These are phyloP conservation scores for Cosmopolites sordidus DNA, from an alignment of 2,888 invertebrate genomes.

Conservation along the genomic window DNA sequence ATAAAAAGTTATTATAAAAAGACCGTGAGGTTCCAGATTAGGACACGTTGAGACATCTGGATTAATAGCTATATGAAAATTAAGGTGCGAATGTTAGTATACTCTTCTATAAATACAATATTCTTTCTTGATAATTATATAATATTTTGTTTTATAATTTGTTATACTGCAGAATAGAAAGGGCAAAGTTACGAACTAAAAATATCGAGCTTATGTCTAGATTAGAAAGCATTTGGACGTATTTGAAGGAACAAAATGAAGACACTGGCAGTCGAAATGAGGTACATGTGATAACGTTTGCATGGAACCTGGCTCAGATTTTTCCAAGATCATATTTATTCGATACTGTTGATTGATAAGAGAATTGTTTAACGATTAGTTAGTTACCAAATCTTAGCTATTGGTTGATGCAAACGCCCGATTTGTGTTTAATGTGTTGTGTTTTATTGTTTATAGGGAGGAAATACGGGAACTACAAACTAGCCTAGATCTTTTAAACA, in stretches of 20 bases:
- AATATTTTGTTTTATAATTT: constrained; percentile 20
- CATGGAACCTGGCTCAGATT: constrained; percentile 3
- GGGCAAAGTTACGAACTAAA: constrained; percentile 57
- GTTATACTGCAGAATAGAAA: constrained; percentile 54
- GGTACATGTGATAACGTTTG: constrained; percentile 34
- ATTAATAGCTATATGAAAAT: too few species aligned
- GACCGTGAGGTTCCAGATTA: too few species aligned
- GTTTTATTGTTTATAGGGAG: constrained; percentile 58
- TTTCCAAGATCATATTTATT: background rate
- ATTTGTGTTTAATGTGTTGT: constrained; percentile 33
- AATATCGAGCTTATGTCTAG: constrained; percentile 60
- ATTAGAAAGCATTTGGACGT: constrained; percentile 58
- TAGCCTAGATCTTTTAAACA: constrained; percentile 66
- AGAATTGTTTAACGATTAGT: too few species aligned
- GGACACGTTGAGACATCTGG: too few species aligned
- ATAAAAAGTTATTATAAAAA: too few species aligned
- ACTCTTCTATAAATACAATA: too few species aligned
- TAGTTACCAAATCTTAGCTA: background rate
- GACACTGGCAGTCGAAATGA: constrained; percentile 33
- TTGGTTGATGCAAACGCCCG: constrained; percentile 10
- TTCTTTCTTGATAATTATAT: too few species aligned
- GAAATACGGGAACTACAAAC: constrained; percentile 77
- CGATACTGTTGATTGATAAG: too few species aligned
- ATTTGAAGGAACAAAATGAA: constrained; percentile 53
- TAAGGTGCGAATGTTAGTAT: too few species aligned